Base-by-base conservation (phyloP, 2,888 invertebrate genomes). In the Coelopa pilipes region DNA sequence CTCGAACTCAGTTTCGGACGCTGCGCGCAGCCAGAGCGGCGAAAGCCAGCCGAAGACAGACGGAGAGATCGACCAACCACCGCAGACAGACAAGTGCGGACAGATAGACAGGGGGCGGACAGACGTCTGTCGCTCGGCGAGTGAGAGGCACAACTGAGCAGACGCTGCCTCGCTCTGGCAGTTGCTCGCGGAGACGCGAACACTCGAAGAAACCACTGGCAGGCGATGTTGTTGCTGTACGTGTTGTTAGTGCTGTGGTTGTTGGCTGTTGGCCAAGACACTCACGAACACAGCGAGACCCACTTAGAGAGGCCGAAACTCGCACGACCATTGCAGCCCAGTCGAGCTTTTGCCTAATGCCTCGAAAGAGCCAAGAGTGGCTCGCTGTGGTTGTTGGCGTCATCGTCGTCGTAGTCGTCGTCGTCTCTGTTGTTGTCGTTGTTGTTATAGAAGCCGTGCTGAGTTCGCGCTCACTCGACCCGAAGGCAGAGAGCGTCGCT, bases 121-220 rank as follows among this genome's bases (percentile, higher is more conserved):
- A 57, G n/a, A 70, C 60, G 70, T 70, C 70, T 59, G 45, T 13
- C 47, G 49, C 59, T 59, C 49, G 4, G 59, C 21, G 49, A 70
- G 50, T 34, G 34, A 59, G 59, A 70, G 60, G 60, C 47, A 60
- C 50, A 49, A 70, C 70, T 70, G 60, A 70, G 45, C 46, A 46
- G 12, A 7, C 69, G 47, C 10, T 34, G 21, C n/a, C 19, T 21
- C 2, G 34, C 4, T 34, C 34, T 34, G 34, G 34, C 34, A 34
- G 34, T 34, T 34, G 34, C 34, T 34, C 34, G 34, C 34, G 34
- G 7, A 34, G 34, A 34, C 34, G 2, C 34, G 7, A 63, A 65
- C 17, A 65, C 2, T 60, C n/a, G 10, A 57, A 69, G 59, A 19
- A n/a, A 45, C 34, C 4, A 34, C 34, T 34, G 34, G 7, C 34